Percentiles rank a stretch among this genome's conserved stretches.
Evolutionary conservation across 2,888 invertebrate species (phyloP).

Genomic region (Dioctria rufipes): DNA sequence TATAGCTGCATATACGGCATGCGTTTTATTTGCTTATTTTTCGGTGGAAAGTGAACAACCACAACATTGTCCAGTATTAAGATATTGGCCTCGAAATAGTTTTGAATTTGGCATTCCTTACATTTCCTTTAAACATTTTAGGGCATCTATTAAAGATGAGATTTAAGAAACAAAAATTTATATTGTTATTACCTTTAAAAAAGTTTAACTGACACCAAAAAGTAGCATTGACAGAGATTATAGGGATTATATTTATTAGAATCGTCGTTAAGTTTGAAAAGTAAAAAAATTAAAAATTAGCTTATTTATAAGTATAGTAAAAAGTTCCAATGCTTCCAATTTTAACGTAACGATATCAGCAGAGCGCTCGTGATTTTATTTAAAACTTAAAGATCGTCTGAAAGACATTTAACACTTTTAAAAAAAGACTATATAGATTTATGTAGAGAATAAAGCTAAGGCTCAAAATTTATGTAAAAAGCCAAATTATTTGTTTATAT

Average conservation of each 20-base stretch:
- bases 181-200: neutral
- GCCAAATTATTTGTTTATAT: neutral
- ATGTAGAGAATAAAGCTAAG: neutral
- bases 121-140: slow-evolving; percentile 76
- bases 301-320: neutral
- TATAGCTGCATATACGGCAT: slow-evolving; percentile 82
- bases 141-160: slow-evolving; percentile 26
- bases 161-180: slow-evolving; percentile 23
- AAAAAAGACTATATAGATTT: slow-evolving; percentile 17
- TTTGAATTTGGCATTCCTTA: slow-evolving; percentile 86
- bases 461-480: slow-evolving; percentile 4
- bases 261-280: slow-evolving; percentile 25
- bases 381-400: neutral
- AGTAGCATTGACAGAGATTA: slow-evolving; percentile 8
- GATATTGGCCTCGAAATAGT: slow-evolving; percentile 84
- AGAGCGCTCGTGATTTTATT: slow-evolving; percentile 17
- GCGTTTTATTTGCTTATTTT: slow-evolving; percentile 86
- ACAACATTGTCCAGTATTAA: slow-evolving; percentile 80
- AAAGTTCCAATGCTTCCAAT: slow-evolving; percentile 13
- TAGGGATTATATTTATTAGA: slow-evolving; percentile 20
- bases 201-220: slow-evolving; percentile 11
- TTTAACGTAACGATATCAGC: slow-evolving; percentile 13
- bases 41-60: slow-evolving; percentile 82
- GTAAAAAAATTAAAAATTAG: neutral
- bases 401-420: neutral